These are phyloP conservation scores for Leuciscus waleckii DNA, from an alignment of 2,797 vertebrate genomes.

Conservation along the genomic window DNA sequence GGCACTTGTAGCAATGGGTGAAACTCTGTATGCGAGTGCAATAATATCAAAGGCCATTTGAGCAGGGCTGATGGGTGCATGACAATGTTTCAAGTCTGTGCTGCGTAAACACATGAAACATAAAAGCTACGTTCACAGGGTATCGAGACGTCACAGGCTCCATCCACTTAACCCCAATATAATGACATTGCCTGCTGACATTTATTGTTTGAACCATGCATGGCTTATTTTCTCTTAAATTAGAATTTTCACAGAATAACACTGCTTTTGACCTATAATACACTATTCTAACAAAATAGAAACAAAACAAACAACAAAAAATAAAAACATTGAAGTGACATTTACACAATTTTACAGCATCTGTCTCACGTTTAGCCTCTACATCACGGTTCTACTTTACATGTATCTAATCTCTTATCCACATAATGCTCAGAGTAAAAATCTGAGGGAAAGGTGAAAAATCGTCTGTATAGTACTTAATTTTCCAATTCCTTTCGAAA, in stretches of 20 bases:
- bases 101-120: slow-evolving; percentile 58
- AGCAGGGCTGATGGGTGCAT: slow-evolving; percentile 68
- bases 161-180: slow-evolving; percentile 68
- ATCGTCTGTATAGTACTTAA: slow-evolving; percentile 70
- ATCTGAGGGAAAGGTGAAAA: slow-evolving; percentile 70
- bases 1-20: slow-evolving; percentile 70
- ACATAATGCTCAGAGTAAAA: slow-evolving; percentile 74
- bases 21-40: slow-evolving; percentile 66
- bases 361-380: slow-evolving; percentile 71
- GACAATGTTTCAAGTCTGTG: slow-evolving; percentile 75
- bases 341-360: slow-evolving; percentile 87
- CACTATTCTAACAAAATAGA: slow-evolving; percentile 84
- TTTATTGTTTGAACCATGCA: slow-evolving; percentile 75
- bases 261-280: slow-evolving; percentile 88
- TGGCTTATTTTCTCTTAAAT: slow-evolving; percentile 86
- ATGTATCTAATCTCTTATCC: slow-evolving; percentile 69
- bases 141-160: slow-evolving; percentile 67
- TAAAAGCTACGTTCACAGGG: slow-evolving; percentile 70
- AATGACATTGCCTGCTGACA: slow-evolving; percentile 59
- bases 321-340: slow-evolving; percentile 74
- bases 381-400: slow-evolving; percentile 73
- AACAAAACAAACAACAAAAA: slow-evolving; percentile 66
- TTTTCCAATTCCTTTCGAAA: slow-evolving; percentile 66
- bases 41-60: slow-evolving; percentile 73
- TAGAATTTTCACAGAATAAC: slow-evolving; percentile 87